Evolutionary conservation across 2,113 vertebrate genomes (phyloP).

Genomic region (Pygoscelis antarcticus): DNA sequence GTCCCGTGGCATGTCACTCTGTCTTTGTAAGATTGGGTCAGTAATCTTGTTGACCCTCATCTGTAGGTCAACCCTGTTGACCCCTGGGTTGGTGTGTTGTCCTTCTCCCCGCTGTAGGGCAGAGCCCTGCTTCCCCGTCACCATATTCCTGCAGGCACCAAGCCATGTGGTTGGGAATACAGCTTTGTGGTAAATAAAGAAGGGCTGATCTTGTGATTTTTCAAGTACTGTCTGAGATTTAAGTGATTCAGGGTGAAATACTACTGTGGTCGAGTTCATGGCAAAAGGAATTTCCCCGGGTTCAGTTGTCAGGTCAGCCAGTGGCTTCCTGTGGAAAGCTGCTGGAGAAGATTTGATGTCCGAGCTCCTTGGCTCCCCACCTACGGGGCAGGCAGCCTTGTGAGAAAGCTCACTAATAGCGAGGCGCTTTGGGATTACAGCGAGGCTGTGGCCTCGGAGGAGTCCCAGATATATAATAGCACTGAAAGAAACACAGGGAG

Average conservation of each 20-base stretch:
- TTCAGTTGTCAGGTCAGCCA: background rate
- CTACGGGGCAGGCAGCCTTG: background rate
- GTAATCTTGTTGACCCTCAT: background rate
- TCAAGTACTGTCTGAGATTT: background rate
- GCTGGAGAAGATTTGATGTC: background rate
- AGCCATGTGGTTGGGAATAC: background rate
- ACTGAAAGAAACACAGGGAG: background rate
- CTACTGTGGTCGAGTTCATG: background rate
- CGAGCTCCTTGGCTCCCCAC: background rate
- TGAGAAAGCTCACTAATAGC: background rate
- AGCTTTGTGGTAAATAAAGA: background rate
- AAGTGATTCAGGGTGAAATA: background rate
- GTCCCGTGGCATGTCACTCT: background rate
- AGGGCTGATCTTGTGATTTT: background rate
- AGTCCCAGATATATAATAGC: background rate
- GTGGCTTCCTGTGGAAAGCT: background rate
- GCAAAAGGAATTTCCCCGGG: background rate
- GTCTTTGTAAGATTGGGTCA: too few relatives aligned
- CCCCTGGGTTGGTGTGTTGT: background rate
- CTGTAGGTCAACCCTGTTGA: background rate
- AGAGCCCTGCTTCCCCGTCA: background rate
- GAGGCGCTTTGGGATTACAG: background rate
- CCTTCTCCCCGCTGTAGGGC: background rate
- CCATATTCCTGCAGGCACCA: background rate
- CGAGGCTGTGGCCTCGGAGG: fast-evolving